These are phyloP conservation scores for Dendrocincla tyrannina DNA, from an alignment of 2,797 vertebrate species.

Conservation along the genomic window DNA sequence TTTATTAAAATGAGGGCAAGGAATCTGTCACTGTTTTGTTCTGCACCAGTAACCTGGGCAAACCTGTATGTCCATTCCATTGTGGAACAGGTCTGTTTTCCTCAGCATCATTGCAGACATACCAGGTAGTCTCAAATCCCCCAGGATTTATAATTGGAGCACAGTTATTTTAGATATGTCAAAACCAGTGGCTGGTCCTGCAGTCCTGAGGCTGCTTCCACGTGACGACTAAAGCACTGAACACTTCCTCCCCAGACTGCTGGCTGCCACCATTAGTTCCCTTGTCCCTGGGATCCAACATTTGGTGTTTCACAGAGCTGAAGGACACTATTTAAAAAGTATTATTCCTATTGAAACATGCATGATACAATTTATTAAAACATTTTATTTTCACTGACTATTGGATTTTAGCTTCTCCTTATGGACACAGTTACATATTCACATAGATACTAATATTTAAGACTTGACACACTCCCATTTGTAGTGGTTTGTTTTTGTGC, in stretches of 20 bases:
- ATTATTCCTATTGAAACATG: neutral
- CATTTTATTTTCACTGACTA: neutral
- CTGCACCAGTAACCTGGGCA: neutral
- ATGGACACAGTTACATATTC: neutral
- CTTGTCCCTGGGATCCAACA: neutral
- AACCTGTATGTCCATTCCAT: neutral
- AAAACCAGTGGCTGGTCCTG: neutral
- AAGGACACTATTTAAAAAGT: neutral
- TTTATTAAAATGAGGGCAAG: neutral
- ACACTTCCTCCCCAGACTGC: neutral
- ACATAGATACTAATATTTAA: neutral
- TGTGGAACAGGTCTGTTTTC: neutral
- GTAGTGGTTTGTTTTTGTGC: neutral
- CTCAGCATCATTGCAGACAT: neutral
- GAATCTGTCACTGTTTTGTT: neutral
- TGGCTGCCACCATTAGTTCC: neutral
- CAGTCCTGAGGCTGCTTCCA: conserved; percentile 1
- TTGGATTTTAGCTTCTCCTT: neutral
- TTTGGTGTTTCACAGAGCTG: neutral
- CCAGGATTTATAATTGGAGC: conserved; percentile 22
- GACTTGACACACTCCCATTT: neutral
- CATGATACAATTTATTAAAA: neutral
- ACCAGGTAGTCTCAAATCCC: neutral
- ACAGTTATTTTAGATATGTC: neutral
- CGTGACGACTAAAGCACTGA: neutral